Conservation (phyloP, 1,140 invertebrate species). For the Ceratoteleas bidentatus region DNA sequence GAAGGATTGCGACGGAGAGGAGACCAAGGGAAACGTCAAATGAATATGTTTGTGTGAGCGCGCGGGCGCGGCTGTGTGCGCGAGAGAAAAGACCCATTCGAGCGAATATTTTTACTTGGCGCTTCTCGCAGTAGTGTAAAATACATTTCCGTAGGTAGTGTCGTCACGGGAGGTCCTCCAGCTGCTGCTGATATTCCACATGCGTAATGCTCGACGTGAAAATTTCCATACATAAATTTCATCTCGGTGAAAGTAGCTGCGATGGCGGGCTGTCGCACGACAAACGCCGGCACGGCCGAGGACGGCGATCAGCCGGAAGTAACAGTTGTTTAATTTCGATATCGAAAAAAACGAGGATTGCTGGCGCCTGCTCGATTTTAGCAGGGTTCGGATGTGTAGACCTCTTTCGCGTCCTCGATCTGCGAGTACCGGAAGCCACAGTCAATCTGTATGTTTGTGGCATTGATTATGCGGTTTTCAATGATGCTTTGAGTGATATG, state of each 20-base stretch:
- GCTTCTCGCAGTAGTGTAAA: slow-evolving; percentile 67
- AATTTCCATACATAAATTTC: slow-evolving; percentile 79
- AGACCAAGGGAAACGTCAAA: slow-evolving; percentile 67
- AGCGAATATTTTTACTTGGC: slow-evolving; percentile 73
- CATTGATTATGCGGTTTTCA: slow-evolving; percentile 67
- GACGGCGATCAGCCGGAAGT: slow-evolving; percentile 48
- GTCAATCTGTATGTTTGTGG: slow-evolving; percentile 53
- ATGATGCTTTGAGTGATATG: slow-evolving; percentile 46
- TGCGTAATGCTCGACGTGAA: slow-evolving; percentile 75
- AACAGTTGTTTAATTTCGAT: not conserved
- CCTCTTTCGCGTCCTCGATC: slow-evolving; percentile 18
- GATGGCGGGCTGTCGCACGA: slow-evolving; percentile 55
- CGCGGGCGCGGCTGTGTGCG: slow-evolving; percentile 45
- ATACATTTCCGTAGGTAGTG: slow-evolving; percentile 76
- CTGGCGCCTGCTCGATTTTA: not conserved
- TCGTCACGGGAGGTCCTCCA: slow-evolving; percentile 73
- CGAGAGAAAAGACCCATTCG: slow-evolving; percentile 70
- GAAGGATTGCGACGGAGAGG: slow-evolving; percentile 57
- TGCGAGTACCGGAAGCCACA: slow-evolving; percentile 55
- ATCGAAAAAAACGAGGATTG: not conserved
- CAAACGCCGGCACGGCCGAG: slow-evolving; percentile 65
- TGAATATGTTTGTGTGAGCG: slow-evolving; percentile 64
- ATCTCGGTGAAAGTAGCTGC: slow-evolving; percentile 68
- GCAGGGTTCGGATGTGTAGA: not conserved
- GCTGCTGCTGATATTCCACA: slow-evolving; percentile 77